phyloP scores from a whole-genome alignment of 2,888 invertebrate species.

The Pammene aurita region DNA sequence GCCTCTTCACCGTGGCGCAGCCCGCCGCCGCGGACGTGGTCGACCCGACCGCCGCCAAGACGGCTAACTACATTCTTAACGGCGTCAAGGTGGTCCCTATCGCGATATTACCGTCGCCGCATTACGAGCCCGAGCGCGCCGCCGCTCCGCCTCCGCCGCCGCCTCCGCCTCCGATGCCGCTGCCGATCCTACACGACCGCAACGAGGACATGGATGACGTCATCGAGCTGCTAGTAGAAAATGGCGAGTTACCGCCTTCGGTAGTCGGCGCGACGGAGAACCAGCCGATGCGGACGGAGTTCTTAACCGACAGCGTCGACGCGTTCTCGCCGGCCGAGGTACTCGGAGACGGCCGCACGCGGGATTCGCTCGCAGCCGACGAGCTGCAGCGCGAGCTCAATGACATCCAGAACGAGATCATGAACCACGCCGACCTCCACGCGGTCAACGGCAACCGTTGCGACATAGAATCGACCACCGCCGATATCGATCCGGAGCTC shows the following conservation, averaged over 20 bases:
- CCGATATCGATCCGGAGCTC: conserved; percentile 65
- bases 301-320: conserved; percentile 64
- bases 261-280: conserved; percentile 87
- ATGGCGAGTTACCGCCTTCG: conserved; percentile 95
- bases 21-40: conserved; percentile 52
- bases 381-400: conserved; percentile 73
- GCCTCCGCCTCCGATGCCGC: conserved; percentile 64
- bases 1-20: conserved; percentile 67
- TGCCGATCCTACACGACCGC: conserved; percentile 59
- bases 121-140: conserved; percentile 69
- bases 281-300: conserved; percentile 61
- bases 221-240: conserved; percentile 95
- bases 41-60: conserved; percentile 51
- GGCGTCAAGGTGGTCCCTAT: conserved; percentile 82
- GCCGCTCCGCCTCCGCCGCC: conserved; percentile 63
- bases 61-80: conserved; percentile 84
- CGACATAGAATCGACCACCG: conserved; percentile 51
- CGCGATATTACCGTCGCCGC: conserved; percentile 74
- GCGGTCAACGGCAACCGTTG: conserved; percentile 55
- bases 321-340: conserved; percentile 60
- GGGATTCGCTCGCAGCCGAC: conserved; percentile 70
- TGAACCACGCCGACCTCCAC: conserved; percentile 71
- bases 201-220: conserved; percentile 91
- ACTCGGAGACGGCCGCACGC: conserved; percentile 61
- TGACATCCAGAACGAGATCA: conserved; percentile 76